Evolutionary conservation across 2,797 vertebrate species (phyloP).

Genomic region (Schizopygopsis malacanthus): DNA sequence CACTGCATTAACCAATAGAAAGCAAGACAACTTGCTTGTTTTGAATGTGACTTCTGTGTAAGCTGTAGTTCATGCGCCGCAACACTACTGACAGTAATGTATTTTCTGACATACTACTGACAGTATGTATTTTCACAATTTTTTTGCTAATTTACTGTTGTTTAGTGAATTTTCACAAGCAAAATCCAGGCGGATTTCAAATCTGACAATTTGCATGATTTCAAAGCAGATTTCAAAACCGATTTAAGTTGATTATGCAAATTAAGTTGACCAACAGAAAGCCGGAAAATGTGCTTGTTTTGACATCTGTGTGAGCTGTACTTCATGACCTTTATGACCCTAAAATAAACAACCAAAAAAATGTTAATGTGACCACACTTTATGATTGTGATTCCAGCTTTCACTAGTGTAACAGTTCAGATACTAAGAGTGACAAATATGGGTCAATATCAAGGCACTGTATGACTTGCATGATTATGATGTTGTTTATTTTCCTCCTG

Average conservation of each 20-base stretch:
- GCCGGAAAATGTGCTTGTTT: not conserved
- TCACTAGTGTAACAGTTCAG: constrained; percentile 57
- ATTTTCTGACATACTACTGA: too few relatives aligned
- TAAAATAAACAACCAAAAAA: too few relatives aligned
- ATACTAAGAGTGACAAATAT: constrained; percentile 57
- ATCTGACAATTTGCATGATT: not conserved
- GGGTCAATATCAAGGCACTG: constrained; percentile 76
- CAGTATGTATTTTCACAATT: not conserved
- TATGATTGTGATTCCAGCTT: constrained; percentile 38
- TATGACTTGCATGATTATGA: constrained; percentile 70
- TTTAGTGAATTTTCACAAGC: not conserved
- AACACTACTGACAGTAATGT: not conserved
- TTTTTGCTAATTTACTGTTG: not conserved
- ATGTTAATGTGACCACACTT: constrained; percentile 8
- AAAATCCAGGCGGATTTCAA: too few relatives aligned
- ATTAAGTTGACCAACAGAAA: not conserved
- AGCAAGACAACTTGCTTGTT: not conserved
- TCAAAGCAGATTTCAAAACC: not conserved
- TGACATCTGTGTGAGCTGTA: not conserved
- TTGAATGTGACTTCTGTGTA: not conserved
- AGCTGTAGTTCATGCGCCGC: not conserved
- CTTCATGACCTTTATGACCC: not conserved
- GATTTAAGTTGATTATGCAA: not conserved
- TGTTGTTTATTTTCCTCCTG: constrained; percentile 34
- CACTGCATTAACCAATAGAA: too few relatives aligned